A percentile compares a stretch with the other conserved stretches of the same genome.
phyloP scores from a whole-genome alignment of 1,140 invertebrate species.

The Hylaeus anthracinus region DNA sequence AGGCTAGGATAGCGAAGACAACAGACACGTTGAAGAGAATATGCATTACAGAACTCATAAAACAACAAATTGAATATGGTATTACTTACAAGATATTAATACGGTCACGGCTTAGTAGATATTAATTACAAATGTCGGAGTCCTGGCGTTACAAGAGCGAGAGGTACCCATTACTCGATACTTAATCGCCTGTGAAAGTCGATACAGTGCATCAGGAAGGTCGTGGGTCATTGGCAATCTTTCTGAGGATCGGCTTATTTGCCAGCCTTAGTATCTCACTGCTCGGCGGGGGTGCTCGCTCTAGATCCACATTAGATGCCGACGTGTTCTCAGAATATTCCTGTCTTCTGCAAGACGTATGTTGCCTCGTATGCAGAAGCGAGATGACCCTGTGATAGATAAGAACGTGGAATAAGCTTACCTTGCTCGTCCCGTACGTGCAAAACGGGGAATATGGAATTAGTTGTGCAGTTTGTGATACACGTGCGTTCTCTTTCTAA shows the following conservation, averaged over 20 bases:
- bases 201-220: conserved; percentile 35
- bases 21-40: too few relatives aligned
- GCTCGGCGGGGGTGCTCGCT: conserved; percentile 58
- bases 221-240: conserved; percentile 52
- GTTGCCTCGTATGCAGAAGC: conserved; percentile 61
- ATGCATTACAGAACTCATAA: too few relatives aligned
- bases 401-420: conserved; percentile 51
- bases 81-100: not conserved
- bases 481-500: not conserved
- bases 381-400: conserved; percentile 68
- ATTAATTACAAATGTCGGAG: conserved; percentile 20
- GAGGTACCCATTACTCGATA: conserved; percentile 21
- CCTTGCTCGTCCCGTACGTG: conserved; percentile 32
- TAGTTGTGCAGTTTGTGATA: conserved; percentile 2
- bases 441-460: conserved; percentile 52
- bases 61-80: not conserved
- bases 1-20: too few relatives aligned
- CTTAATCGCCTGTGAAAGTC: conserved; percentile 34
- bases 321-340: conserved; percentile 68
- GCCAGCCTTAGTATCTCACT: conserved; percentile 42
- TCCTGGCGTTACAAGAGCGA: not conserved
- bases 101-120: not conserved
- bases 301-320: conserved; percentile 71
- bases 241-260: conserved; percentile 57
- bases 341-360: conserved; percentile 46